These are phyloP conservation scores for Hylomyscus alleni DNA, from an alignment of 2,797 vertebrate species.

Conservation along the genomic window DNA sequence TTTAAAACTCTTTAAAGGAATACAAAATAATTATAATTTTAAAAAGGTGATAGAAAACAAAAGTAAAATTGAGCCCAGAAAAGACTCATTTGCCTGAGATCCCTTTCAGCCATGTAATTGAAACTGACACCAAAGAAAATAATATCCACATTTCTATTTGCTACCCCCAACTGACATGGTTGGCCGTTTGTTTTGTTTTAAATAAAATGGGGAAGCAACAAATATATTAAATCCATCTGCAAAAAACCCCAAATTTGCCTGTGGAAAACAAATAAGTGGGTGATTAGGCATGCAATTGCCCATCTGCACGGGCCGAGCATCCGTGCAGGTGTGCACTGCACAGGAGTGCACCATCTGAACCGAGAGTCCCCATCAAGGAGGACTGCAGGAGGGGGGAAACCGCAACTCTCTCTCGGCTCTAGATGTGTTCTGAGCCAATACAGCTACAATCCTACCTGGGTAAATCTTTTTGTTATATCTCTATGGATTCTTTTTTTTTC, in stretches of 20 bases:
- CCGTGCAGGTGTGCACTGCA: slow-evolving; percentile 55
- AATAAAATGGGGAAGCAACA: slow-evolving; percentile 86
- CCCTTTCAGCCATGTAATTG: slow-evolving; percentile 63
- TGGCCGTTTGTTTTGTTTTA: slow-evolving; percentile 81
- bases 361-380: neutral
- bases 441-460: neutral
- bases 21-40: slow-evolving; percentile 7
- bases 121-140: slow-evolving; percentile 22
- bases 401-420: neutral
- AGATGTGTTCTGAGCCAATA: neutral
- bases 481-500: neutral
- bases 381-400: neutral
- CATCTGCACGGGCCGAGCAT: slow-evolving; percentile 62
- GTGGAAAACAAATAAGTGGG: slow-evolving; percentile 85
- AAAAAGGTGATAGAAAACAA: slow-evolving; percentile 46
- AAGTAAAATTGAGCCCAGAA: slow-evolving; percentile 64
- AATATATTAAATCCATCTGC: slow-evolving; percentile 81
- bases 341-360: neutral
- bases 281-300: slow-evolving; percentile 82
- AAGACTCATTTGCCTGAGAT: slow-evolving; percentile 78
- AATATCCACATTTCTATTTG: slow-evolving; percentile 76
- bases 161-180: slow-evolving; percentile 75
- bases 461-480: neutral
- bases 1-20: neutral
- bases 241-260: slow-evolving; percentile 83